Evolutionary conservation across 1,140 invertebrate species (phyloP).

Genomic region (Hycleus cichorii): DNA sequence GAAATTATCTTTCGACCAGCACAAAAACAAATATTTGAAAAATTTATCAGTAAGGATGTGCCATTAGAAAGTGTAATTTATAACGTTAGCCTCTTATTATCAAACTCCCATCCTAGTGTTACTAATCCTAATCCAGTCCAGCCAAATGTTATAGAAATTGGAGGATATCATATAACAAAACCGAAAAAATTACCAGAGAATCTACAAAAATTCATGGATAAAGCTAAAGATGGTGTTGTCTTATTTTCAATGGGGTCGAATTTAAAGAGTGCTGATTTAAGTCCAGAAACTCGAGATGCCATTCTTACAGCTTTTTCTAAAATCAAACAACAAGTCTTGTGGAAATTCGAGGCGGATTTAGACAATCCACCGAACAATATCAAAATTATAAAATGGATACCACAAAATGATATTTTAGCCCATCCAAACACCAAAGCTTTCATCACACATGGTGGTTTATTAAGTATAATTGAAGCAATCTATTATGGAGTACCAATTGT

Average conservation of each 20-base stretch:
- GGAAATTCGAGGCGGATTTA: conserved; percentile 48
- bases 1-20: background rate
- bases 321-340: too few species aligned
- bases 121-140: too few species aligned
- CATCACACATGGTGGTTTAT: conserved; percentile 28
- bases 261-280: too few species aligned
- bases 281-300: too few species aligned
- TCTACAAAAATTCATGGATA: too few species aligned
- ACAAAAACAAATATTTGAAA: background rate
- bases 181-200: too few species aligned
- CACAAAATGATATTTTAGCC: conserved; percentile 52
- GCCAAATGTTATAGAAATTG: too few species aligned
- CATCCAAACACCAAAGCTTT: conserved; percentile 32
- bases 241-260: too few species aligned
- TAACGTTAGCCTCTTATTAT: conserved; percentile 15
- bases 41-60: background rate
- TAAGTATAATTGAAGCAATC: conserved; percentile 41
- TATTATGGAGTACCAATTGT: conserved; percentile 47
- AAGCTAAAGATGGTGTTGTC: too few species aligned
- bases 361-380: conserved; percentile 46
- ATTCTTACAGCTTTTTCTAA: too few species aligned
- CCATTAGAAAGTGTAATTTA: conserved; percentile 9
- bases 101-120: conserved; percentile 15
- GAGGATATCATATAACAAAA: too few species aligned
- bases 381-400: conserved; percentile 46